Conservation (phyloP, 2,888 invertebrate species). For the Agelastica alni region DNA sequence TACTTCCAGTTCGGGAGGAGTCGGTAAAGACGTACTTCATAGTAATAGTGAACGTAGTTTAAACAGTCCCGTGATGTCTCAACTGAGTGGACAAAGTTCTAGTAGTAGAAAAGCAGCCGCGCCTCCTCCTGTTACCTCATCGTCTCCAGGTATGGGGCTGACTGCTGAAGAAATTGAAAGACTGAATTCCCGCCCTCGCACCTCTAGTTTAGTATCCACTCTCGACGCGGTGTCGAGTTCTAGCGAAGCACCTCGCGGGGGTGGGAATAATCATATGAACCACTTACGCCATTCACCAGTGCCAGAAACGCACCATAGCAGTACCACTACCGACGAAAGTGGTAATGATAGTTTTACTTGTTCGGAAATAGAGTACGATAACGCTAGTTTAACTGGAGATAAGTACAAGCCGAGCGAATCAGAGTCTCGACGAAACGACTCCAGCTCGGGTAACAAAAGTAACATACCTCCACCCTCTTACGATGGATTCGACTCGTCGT, state of each 20-base stretch:
- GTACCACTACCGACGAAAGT: constrained; percentile 89
- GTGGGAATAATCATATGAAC: constrained; percentile 68
- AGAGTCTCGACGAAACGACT: constrained; percentile 49
- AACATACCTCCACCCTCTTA: constrained; percentile 79
- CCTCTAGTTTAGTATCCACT: constrained; percentile 89
- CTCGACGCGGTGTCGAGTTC: constrained; percentile 93
- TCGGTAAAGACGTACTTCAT: constrained; percentile 80
- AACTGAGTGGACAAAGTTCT: constrained; percentile 84
- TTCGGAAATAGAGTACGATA: constrained; percentile 96
- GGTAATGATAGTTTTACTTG: constrained; percentile 97
- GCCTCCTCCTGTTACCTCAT: constrained; percentile 70
- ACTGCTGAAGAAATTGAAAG: constrained; percentile 93
- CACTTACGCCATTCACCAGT: constrained; percentile 72
- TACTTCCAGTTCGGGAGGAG: constrained; percentile 85
- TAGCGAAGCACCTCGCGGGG: constrained; percentile 76
- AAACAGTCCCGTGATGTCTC: constrained; percentile 92
- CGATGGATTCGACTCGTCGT: constrained; percentile 92
- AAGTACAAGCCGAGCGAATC: constrained; percentile 61
- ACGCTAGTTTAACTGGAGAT: constrained; percentile 81
- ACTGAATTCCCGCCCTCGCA: constrained; percentile 83
- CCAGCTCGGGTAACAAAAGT: constrained; percentile 59
- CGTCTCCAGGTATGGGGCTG: constrained; percentile 78
- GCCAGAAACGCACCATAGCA: constrained; percentile 73
- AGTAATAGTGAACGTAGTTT: constrained; percentile 90
- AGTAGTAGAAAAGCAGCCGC: constrained; percentile 71